Base-by-base conservation (phyloP, 2,888 invertebrate species). In the Sisyra terminalis region DNA sequence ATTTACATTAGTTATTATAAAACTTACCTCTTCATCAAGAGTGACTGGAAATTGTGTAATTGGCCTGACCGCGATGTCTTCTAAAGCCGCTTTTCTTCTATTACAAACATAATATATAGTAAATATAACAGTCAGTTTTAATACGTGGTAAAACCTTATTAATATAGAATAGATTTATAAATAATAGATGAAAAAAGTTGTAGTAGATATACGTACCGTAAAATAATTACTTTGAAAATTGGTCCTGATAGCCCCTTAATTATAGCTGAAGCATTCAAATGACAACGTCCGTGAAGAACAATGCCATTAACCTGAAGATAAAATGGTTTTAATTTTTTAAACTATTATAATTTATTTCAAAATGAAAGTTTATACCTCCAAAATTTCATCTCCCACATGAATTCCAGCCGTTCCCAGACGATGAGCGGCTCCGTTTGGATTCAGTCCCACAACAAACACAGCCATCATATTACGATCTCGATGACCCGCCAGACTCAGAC, bases 401-500 rank as follows among this genome's bases (percentile, higher is more conserved):
- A 98, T 74, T 6, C 81, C 76, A 10, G 43, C 43, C 15, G 43
- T 18, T 5, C 78, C 75, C 4, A 77, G 70, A 51, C 75, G 75
- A 47, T 69, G 76, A 3, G 89, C 85, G 0, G 81, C 71, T 10
- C 94, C 93, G 3, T 78, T 79, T 0, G 92, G 87, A 61, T 93
- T 83, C 42, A 98, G 69, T n/a, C 93, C 96, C 51, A 92, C 93
- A 18, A 98, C 79, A 63, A 94, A 94, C 46, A 93, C 93, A 17
- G 92, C 90, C 94, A 94, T 94, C 55, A 84, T 82, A 56, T 79
- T 85, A 38, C 93, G 74, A 64, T 96, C 93, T 55, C 84, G 76
- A 66, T 96, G 93, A 1, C 96, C 97, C 1, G 94, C 90, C 49
- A 98, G 67, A 43, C 89, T 88, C 47, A 98, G 73, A 2, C 98